phyloP scores from a whole-genome alignment of 2,797 vertebrate species.

The Percopsis omiscomaycus region DNA sequence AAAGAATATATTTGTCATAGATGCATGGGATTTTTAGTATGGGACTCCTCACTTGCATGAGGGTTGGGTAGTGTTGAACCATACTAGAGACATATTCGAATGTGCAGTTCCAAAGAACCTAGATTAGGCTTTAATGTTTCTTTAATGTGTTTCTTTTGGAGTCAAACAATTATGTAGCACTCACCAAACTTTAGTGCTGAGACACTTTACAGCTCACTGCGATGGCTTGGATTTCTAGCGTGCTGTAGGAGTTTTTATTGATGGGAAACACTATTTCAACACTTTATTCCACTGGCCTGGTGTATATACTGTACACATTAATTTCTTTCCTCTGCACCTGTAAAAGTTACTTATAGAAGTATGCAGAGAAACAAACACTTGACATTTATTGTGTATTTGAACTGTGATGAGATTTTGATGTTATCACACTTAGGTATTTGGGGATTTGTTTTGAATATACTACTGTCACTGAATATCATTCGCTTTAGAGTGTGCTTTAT shows the following conservation, averaged over 20 bases:
- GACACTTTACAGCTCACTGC: slow-evolving; percentile 63
- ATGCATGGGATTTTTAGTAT: slow-evolving; percentile 9
- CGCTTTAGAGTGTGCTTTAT: slow-evolving; percentile 78
- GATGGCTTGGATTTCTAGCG: slow-evolving; percentile 43
- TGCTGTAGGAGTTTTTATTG: slow-evolving; percentile 51
- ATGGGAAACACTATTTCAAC: slow-evolving; percentile 55
- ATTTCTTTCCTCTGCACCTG: slow-evolving; percentile 58
- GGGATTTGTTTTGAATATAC: slow-evolving; percentile 75
- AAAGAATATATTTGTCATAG: no score
- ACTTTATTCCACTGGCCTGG: slow-evolving; percentile 76
- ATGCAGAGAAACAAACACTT: slow-evolving; percentile 76
- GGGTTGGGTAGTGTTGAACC: slow-evolving; percentile 11
- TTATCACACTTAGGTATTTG: slow-evolving; percentile 67
- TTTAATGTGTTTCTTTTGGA: slow-evolving; percentile 22
- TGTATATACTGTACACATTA: slow-evolving; percentile 63
- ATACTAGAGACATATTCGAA: slow-evolving; percentile 39
- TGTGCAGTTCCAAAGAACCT: slow-evolving; percentile 61
- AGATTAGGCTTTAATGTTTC: slow-evolving; percentile 34
- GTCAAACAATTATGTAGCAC: slow-evolving; percentile 1
- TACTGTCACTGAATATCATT: slow-evolving; percentile 83
- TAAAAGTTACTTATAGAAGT: slow-evolving; percentile 41
- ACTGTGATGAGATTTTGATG: slow-evolving; percentile 76
- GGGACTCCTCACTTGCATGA: slow-evolving; percentile 5
- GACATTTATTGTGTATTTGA: slow-evolving; percentile 62
- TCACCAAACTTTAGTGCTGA: slow-evolving; percentile 40